Conservation (phyloP, 1,140 invertebrate genomes). For the Liolophura sinensis region DNA sequence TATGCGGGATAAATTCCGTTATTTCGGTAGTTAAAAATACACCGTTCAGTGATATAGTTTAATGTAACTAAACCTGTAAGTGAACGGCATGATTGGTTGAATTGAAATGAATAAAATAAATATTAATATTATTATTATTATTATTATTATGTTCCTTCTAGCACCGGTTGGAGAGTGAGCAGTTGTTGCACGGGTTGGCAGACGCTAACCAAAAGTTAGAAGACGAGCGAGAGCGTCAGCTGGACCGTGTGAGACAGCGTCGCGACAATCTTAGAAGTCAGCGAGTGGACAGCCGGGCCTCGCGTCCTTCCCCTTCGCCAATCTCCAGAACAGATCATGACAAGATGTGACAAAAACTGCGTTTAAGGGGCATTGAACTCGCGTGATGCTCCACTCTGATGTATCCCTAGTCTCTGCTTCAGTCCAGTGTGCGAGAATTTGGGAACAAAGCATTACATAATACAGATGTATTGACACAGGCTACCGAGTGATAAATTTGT, state of each 20-base stretch:
- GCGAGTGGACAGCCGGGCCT: not conserved
- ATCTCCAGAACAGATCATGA: too few relatives aligned
- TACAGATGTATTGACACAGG: too few relatives aligned
- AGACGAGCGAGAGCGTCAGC: slow-evolving; percentile 41
- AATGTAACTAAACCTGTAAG: not conserved
- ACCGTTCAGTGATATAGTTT: not conserved
- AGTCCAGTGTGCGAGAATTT: too few relatives aligned
- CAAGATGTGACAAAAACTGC: too few relatives aligned
- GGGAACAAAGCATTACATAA: too few relatives aligned
- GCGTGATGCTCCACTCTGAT: too few relatives aligned
- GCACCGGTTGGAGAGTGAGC: slow-evolving; percentile 39
- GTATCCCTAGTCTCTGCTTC: too few relatives aligned
- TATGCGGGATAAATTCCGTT: not conserved
- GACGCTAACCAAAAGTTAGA: slow-evolving; percentile 37
- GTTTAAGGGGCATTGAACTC: too few relatives aligned
- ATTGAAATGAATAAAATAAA: not conserved
- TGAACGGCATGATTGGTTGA: not conserved
- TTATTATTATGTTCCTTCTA: slow-evolving; percentile 19
- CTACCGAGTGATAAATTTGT: too few relatives aligned
- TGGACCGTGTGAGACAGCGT: slow-evolving; percentile 32
- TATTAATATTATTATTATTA: not conserved
- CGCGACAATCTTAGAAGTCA: slow-evolving; percentile 33
- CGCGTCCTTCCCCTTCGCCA: too few relatives aligned
- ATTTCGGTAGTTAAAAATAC: not conserved
- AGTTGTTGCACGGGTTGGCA: slow-evolving; percentile 38